These are phyloP conservation scores for Astreopora myriophthalma DNA, from an alignment of 64 coral and sea anemone species.

Conservation along the genomic window DNA sequence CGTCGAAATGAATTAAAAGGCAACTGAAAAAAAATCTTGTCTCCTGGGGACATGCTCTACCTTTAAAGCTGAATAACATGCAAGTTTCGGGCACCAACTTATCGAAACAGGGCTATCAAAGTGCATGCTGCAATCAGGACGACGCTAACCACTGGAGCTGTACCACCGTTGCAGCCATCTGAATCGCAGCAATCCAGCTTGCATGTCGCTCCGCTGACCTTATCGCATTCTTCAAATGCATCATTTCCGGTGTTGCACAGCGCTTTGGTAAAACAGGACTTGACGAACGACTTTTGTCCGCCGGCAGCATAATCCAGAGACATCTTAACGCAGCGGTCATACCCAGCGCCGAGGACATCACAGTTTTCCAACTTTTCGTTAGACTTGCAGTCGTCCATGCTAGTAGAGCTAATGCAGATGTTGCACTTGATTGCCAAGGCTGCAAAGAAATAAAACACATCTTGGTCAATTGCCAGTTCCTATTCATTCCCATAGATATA, in stretches of 20 bases:
- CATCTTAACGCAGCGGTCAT: neutral
- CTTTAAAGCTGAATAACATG: too few species aligned
- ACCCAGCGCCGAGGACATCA: too few species aligned
- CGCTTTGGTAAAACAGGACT: neutral
- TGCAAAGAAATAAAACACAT: neutral
- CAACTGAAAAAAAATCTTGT: too few species aligned
- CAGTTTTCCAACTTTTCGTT: neutral
- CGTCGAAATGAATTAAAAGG: too few species aligned
- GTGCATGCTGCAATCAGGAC: neutral
- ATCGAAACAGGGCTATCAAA: neutral
- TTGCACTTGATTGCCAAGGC: neutral
- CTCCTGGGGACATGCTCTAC: too few species aligned
- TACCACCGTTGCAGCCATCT: neutral
- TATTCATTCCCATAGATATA: too few species aligned
- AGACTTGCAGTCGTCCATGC: neutral
- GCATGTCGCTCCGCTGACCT: neutral
- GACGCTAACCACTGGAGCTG: neutral
- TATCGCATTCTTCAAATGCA: neutral
- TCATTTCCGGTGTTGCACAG: neutral
- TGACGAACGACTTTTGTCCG: neutral
- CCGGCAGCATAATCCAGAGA: neutral
- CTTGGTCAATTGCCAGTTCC: too few species aligned
- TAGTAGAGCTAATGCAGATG: neutral
- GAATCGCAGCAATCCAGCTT: neutral
- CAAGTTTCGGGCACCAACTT: too few species aligned